Conservation (phyloP, 1,140 invertebrate species). For the Scaptomyza montana region DNA sequence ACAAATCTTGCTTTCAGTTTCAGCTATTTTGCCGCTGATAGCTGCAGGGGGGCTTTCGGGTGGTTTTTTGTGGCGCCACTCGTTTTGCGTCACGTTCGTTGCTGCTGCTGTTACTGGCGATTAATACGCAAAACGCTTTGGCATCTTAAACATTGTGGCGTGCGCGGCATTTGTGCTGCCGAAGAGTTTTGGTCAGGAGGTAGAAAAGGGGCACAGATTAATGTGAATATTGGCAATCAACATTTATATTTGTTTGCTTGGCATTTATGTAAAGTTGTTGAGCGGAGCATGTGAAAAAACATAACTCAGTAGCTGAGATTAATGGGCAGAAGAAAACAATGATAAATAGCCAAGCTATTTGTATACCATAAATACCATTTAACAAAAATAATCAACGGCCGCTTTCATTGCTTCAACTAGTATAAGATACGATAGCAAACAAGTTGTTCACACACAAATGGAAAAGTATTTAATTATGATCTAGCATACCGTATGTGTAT, state of each 20-base stretch:
- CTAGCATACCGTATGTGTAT: conserved; percentile 15
- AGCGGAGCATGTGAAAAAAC: conserved; percentile 15
- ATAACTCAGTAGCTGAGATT: conserved; percentile 12
- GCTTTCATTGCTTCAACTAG: neutral
- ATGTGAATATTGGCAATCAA: conserved; percentile 78
- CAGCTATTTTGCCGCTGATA: conserved; percentile 17
- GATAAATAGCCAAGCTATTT: conserved; percentile 21
- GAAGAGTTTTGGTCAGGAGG: conserved; percentile 11
- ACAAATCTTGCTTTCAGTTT: conserved; percentile 56
- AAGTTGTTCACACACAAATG: conserved; percentile 22
- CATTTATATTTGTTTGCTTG: conserved; percentile 74
- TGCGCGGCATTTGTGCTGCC: conserved; percentile 49
- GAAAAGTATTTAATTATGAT: conserved; percentile 33
- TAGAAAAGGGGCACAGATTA: conserved; percentile 42
- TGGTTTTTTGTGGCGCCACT: conserved; percentile 58
- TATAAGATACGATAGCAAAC: conserved; percentile 24
- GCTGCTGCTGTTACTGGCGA: conserved; percentile 48
- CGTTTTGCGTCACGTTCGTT: conserved; percentile 70
- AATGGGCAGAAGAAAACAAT: conserved; percentile 24
- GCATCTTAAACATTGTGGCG: conserved; percentile 81
- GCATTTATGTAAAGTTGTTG: conserved; percentile 49
- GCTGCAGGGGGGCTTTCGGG: conserved; percentile 22
- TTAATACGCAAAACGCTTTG: conserved; percentile 81
- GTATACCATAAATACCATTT: conserved; percentile 9
- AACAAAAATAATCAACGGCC: conserved; percentile 13